Evolutionary conservation across 2,888 invertebrate species (phyloP), one percentile per base, ranked within the genome.

Genomic region (Synanthedon tipuliformis): DNA sequence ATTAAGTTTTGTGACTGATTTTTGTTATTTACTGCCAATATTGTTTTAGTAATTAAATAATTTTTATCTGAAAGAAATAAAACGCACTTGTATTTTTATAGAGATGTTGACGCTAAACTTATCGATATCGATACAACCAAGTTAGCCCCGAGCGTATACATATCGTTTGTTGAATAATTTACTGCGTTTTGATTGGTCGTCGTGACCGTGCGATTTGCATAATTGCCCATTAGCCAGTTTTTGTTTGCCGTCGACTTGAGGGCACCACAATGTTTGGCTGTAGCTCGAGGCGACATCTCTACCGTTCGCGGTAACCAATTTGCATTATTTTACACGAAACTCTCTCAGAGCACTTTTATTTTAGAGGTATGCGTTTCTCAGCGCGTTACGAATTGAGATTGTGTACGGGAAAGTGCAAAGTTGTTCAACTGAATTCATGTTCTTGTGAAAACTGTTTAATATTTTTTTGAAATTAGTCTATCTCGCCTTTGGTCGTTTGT

Each of bases 141-240:
- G 65, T 61, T 57, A 56, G 64, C 72, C 65, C 59, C 60, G 53
- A 64, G 73, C 73, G 63, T 63, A 65, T 67, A 71, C 66, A 68
- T 64, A 69, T 63, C 69, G 61, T 61, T 54, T 75, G 34, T 34
- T 34, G 81, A 81, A 84, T 82, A 76, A 83, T 82, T 83, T 76
- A 82, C 73, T 73, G 73, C 75, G 71, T 77, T 83, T 81, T 79
- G 81, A 83, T 81, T 79, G 81, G 75, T 80, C 78, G 78, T 77
- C 75, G 68, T 70, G 69, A 68, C 65, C 63, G 60, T 58, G 62
- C 52, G 66, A 82, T 85, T 80, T 80, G 72, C 81, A 83, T 82
- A 84, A 83, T 81, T 76, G 78, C 63, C 79, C 75, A 80, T 81
- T 81, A 78, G 75, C 73, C 75, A 78, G 77, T 80, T 82, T 81